Evolutionary conservation across 2,888 invertebrate species (phyloP).

Genomic region (Trissoscelio sp.): DNA sequence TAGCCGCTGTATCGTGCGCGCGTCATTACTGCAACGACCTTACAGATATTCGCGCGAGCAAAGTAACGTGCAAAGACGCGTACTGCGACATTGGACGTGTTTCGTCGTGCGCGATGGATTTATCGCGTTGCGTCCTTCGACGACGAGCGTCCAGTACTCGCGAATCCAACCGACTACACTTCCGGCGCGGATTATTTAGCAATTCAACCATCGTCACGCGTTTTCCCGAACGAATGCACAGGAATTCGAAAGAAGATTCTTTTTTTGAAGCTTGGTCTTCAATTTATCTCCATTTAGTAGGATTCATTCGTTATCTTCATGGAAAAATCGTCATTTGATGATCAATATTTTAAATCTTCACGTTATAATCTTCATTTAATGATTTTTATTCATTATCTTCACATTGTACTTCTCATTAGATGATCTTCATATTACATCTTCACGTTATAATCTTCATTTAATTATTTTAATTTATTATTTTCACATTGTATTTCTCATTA

Average conservation of each 20-base stretch:
- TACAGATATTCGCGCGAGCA: conserved; percentile 65
- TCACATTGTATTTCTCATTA: too few species aligned
- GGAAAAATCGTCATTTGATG: too few species aligned
- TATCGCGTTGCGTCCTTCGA: conserved; percentile 68
- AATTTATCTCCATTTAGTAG: too few species aligned
- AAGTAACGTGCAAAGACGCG: conserved; percentile 63
- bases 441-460: too few species aligned
- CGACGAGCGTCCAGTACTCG: conserved; percentile 48
- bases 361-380: background rate
- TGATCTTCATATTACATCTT: too few species aligned
- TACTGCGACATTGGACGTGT: conserved; percentile 64
- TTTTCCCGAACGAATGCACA: conserved; percentile 40
- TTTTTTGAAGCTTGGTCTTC: too few species aligned
- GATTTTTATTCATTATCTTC: too few species aligned
- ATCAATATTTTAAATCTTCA: too few species aligned
- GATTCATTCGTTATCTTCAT: too few species aligned
- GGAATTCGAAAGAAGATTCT: conserved; percentile 24
- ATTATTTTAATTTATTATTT: too few species aligned
- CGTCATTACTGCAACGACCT: conserved; percentile 67
- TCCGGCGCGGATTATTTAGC: conserved; percentile 57
- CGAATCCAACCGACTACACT: conserved; percentile 47
- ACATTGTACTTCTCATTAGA: too few species aligned
- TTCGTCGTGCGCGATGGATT: conserved; percentile 67
- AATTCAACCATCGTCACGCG: conserved; percentile 54
- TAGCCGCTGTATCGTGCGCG: conserved; percentile 34